Evolutionary conservation across 1,140 invertebrate genomes (phyloP), one percentile per base, ranked within the genome.

Genomic region (Drosophila lini): DNA sequence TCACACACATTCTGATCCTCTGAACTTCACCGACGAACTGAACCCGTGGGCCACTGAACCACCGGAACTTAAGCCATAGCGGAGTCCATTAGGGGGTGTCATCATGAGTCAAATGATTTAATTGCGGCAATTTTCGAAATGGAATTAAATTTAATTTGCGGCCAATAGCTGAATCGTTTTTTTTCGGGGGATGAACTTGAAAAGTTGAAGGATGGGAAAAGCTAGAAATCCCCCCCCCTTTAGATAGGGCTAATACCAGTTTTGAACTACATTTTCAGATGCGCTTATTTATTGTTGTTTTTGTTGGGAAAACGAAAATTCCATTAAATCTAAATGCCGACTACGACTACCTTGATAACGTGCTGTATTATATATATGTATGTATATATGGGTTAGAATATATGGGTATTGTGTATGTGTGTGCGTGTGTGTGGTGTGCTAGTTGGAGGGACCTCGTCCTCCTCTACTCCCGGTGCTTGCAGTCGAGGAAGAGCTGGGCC

Each of bases 301-400:
- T 13, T 50, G 48, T 65, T 42, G 38, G 45, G 55, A 48, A 78
- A 73, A 86, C 47, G 45, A 61, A 78, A 70, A 67, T 57, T 82
- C 57, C 78, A 78, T 68, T 89, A 78, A 89, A 89, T 89, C 84
- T 89, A 89, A 89, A 89, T 89, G 84, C 84, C 84, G 84, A 89
- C 84, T 89, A 84, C 84, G 84, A 89, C 84, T 89, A 89, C 84
- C 84, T 89, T 75, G 84, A 80, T 81, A 83, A 83, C 80, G 75
- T 76, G 84, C 70, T 59, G 60, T 68, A 22, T 78, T 78, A 45
- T 22, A 42, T 42, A 60, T 63, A 60, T 53, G 56, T 65, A 47
- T 42, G 56, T 65, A 47, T 42, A 74, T 55, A 58, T 61, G 36
- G 22, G 22, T 64, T 19, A 42, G 15, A 65, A 53, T 63, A 50